Evolutionary conservation across 2,797 vertebrate species (phyloP).

Genomic region (Alca torda): DNA sequence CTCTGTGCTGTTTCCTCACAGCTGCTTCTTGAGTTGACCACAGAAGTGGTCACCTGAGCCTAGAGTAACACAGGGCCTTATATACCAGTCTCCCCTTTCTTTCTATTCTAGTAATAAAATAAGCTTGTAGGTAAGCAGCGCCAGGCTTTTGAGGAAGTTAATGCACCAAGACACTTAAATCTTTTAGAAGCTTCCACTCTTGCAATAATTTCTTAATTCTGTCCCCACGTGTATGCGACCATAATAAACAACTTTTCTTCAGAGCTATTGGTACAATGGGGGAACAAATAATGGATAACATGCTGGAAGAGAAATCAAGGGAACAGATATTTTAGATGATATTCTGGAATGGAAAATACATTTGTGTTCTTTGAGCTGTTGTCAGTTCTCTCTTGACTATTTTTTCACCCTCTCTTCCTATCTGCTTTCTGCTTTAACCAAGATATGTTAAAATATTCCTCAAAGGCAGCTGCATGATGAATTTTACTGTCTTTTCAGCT

Average conservation of each 20-base stretch:
- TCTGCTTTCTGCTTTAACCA: neutral
- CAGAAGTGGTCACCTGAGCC: neutral
- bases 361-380: neutral
- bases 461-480: neutral
- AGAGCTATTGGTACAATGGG: neutral
- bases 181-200: neutral
- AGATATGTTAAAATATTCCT: neutral
- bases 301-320: neutral
- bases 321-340: neutral
- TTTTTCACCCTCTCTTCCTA: neutral
- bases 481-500: slow-evolving; percentile 1
- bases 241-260: neutral
- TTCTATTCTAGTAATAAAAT: neutral
- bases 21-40: neutral
- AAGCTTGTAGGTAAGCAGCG: neutral
- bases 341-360: neutral
- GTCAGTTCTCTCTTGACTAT: neutral
- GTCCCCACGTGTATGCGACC: neutral
- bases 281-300: neutral
- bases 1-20: neutral
- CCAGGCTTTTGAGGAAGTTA: neutral
- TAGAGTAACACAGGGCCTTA: neutral
- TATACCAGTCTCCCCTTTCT: neutral
- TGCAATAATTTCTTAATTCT: neutral
- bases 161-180: neutral